A percentile compares a stretch with the other conserved stretches of the same genome.
phyloP scores from a whole-genome alignment of 2,888 invertebrate genomes.

The Rosalia funebris region DNA sequence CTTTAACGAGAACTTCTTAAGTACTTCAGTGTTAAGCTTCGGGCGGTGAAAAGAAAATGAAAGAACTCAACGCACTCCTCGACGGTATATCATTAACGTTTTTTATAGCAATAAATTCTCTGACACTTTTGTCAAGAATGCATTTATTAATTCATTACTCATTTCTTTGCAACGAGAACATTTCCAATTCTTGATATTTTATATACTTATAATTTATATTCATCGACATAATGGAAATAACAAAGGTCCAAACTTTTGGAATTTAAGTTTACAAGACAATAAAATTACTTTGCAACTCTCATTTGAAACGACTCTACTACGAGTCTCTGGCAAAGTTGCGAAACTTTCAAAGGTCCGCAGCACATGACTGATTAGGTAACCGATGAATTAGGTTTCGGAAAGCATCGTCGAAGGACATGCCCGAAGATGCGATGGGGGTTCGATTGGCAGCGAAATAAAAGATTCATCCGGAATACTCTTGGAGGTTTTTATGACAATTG shows the following conservation, averaged over 20 bases:
- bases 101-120: background rate
- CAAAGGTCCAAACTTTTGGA: constrained; percentile 4
- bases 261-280: constrained; percentile 20
- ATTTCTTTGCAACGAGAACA: background rate
- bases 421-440: background rate
- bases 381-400: constrained; percentile 7
- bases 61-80: no score
- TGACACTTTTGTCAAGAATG: background rate
- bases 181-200: constrained; percentile 3
- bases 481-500: constrained; percentile 38
- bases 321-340: constrained; percentile 11
- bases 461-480: constrained; percentile 33
- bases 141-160: constrained; percentile 14
- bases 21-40: no score
- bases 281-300: constrained; percentile 10
- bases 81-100: background rate
- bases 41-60: no score
- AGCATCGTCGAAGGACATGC: background rate
- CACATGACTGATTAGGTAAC: constrained; percentile 17
- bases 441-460: constrained; percentile 28
- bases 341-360: background rate
- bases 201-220: constrained; percentile 14
- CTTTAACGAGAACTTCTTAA: no score
- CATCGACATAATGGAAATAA: constrained; percentile 15
- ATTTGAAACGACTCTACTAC: constrained; percentile 9